A percentile compares a stretch with the other conserved stretches of the same genome.
phyloP scores from a whole-genome alignment of 2,113 vertebrate genomes.

The Isichthys henryi region DNA sequence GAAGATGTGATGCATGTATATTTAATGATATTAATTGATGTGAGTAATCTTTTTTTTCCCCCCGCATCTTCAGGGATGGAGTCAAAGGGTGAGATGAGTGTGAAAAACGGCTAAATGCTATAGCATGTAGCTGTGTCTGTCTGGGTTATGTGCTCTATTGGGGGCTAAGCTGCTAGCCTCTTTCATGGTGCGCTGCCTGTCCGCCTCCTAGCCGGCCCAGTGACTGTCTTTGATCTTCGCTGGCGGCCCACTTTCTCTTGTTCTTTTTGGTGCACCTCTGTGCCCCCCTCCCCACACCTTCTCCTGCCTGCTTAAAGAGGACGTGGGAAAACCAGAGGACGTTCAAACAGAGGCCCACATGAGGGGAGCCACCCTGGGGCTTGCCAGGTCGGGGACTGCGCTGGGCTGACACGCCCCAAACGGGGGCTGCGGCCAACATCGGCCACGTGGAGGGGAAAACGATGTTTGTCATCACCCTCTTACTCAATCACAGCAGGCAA shows the following conservation, averaged over 20 bases:
- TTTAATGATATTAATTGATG: not conserved
- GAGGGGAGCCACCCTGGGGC: not conserved
- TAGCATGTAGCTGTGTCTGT: not conserved
- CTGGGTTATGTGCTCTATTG: not conserved
- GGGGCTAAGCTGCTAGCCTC: not conserved
- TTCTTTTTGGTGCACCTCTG: conserved; percentile 57
- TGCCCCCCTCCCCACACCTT: conserved; percentile 18
- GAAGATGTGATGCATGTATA: not conserved
- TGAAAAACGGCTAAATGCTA: not conserved
- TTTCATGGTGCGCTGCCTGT: not conserved
- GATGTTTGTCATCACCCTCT: not conserved
- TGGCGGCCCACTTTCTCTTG: conserved; percentile 55
- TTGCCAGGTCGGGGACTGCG: not conserved
- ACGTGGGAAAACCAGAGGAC: conserved; percentile 29
- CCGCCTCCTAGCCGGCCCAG: conserved; percentile 41
- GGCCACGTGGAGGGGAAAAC: not conserved
- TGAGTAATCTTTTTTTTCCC: not conserved
- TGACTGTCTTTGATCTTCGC: conserved; percentile 55
- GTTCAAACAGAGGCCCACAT: conserved; percentile 40
- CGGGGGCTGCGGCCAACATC: conserved; percentile 47
- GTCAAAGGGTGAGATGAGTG: not conserved
- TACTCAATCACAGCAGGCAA: not conserved
- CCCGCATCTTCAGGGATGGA: not conserved
- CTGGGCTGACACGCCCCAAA: conserved; percentile 31
- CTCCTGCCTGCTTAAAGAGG: conserved; percentile 32